Base-by-base conservation (phyloP, 2,113 vertebrate species). In the Stercorarius parasiticus region DNA sequence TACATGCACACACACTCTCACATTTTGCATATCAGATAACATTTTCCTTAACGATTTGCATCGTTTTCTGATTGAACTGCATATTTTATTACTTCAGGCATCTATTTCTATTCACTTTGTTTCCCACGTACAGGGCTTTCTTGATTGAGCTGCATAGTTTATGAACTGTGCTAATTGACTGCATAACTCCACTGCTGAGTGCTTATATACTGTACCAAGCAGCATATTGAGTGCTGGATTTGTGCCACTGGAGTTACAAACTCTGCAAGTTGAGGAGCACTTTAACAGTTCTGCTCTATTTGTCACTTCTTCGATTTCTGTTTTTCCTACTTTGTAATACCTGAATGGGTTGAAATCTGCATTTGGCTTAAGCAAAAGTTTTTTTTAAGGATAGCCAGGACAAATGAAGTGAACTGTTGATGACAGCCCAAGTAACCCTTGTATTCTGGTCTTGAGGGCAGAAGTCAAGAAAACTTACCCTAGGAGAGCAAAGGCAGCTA, bases 31-130 rank as follows among this genome's bases (percentile, higher is more conserved):
- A 93, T 96, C 95, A 70, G 67, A 67, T 93, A 86, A 83, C 91
- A 50, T 95, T 97, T 96, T 95, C 88, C 25, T 97, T 81, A 89
- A 78, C 72, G 53, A 85, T 82, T 93, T 55, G 90, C 93, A 91
- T 73, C 71, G 66, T 76, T 82, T 92, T 96, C 95, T 95, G 89
- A n/a, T 85, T 22, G 95, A 98, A 69, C 70, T 19, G 77, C 72
- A 9, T 85, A 80, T 96, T 97, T 95, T 86, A 93, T 96, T 96
- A 93, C 96, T 96, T 12, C 42, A 84, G 59, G 82, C 97, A 87
- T 79, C 95, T 36, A 76, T 93, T 96, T 87, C 91, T 80, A 82
- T 47, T 62, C 69, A n/a, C 81, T 58, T 56, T 49, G 56, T 67
- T 78, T 92, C 85, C 71, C 40, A 12, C 12, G 3, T 70, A 36